phyloP scores from a whole-genome alignment of 2,888 invertebrate species.

The Melipona bicolor region DNA sequence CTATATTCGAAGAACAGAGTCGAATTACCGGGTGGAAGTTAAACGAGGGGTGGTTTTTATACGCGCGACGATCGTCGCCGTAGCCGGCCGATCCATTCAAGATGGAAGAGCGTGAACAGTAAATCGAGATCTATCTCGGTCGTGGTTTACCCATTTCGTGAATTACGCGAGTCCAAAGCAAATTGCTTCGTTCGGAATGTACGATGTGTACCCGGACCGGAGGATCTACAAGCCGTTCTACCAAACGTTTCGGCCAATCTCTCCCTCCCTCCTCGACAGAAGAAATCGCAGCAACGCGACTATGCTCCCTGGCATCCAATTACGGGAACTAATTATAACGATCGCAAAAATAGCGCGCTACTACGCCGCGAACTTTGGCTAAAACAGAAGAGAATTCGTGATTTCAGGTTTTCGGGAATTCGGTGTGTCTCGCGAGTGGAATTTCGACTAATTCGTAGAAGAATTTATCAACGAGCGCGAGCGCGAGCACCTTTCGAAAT shows the following conservation, averaged over 20 bases:
- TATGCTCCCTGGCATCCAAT: constrained; percentile 45
- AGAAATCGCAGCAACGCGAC: constrained; percentile 19
- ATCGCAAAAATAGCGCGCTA: constrained; percentile 37
- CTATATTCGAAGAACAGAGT: constrained; percentile 1
- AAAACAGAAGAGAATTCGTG: neutral
- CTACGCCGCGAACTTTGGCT: neutral
- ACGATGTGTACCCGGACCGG: constrained; percentile 38
- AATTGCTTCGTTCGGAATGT: constrained; percentile 63
- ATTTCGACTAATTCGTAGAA: neutral
- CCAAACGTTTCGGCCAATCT: constrained; percentile 40
- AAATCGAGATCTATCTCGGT: constrained; percentile 57
- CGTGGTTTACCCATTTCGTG: constrained; percentile 56
- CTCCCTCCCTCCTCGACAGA: neutral
- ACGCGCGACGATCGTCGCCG: neutral
- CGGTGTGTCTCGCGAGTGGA: neutral
- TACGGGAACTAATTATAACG: constrained; percentile 48
- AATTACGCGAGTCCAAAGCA: constrained; percentile 61
- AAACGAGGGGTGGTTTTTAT: constrained; percentile 3
- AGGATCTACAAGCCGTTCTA: constrained; percentile 41
- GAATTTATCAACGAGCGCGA: neutral
- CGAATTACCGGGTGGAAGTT: neutral
- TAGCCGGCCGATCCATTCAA: constrained; percentile 11
- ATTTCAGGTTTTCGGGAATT: neutral
- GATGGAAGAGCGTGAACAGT: constrained; percentile 27
- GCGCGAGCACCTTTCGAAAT: no score